Conservation (phyloP, 1,140 invertebrate genomes). For the Drosophila ercepeae region DNA sequence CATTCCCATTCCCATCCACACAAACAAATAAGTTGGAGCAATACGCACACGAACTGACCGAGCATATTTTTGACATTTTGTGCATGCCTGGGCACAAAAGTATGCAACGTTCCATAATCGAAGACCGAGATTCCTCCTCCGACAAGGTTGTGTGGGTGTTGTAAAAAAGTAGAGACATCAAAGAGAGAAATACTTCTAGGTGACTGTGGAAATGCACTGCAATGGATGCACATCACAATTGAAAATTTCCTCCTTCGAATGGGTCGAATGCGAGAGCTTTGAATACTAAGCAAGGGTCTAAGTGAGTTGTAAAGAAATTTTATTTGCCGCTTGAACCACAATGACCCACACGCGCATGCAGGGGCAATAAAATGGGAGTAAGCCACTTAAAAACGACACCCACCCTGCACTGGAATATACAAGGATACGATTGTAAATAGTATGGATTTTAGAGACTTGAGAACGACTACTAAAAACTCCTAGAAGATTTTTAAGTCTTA, state of each 20-base stretch:
- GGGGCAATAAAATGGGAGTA: conserved; percentile 13
- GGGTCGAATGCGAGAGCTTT: conserved; percentile 7
- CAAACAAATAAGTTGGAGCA: background rate
- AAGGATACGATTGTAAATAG: background rate
- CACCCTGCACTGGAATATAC: background rate
- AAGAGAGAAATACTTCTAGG: conserved; percentile 8
- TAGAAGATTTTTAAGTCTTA: too few relatives aligned
- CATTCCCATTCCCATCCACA: conserved; percentile 3
- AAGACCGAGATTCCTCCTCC: conserved; percentile 46
- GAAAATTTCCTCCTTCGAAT: conserved; percentile 8
- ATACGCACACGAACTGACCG: conserved; percentile 33
- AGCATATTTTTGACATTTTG: conserved; percentile 62
- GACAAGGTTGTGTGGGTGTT: conserved; percentile 6
- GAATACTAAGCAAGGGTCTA: conserved; percentile 25
- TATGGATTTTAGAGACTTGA: background rate
- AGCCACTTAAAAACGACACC: conserved; percentile 1
- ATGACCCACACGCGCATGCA: conserved; percentile 25
- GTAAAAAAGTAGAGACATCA: conserved; percentile 12
- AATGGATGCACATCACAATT: conserved; percentile 12
- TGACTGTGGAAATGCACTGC: conserved; percentile 21
- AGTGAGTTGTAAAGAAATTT: conserved; percentile 40
- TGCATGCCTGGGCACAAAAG: conserved; percentile 56
- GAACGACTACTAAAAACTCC: background rate
- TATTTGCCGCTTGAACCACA: conserved; percentile 27
- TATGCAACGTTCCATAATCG: conserved; percentile 62